phyloP scores from a whole-genome alignment of 2,113 vertebrate genomes.

The Etheostoma cragini region DNA sequence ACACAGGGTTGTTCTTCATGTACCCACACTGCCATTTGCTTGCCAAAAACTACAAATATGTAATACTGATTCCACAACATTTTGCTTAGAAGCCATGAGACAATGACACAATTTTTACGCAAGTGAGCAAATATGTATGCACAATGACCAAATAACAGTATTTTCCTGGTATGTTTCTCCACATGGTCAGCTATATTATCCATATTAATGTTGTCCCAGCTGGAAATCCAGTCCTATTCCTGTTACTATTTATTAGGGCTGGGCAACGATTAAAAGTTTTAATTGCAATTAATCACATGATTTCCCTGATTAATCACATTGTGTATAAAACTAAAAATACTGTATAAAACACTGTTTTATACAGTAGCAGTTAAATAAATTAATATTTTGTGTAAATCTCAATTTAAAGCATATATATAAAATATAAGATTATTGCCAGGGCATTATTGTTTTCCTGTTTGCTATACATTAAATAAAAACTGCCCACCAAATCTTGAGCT shows the following conservation, averaged over 20 bases:
- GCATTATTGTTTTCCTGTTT: too few species aligned
- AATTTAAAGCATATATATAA: too few species aligned
- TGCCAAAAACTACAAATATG: constrained; percentile 49
- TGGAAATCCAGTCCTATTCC: constrained; percentile 31
- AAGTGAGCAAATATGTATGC: constrained; percentile 40
- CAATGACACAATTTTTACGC: constrained; percentile 30
- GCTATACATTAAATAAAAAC: too few species aligned
- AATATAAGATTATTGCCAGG: too few species aligned
- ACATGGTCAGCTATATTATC: constrained; percentile 22
- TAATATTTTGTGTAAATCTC: too few species aligned
- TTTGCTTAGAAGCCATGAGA: constrained; percentile 35
- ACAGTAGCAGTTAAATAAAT: too few species aligned
- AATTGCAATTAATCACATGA: too few species aligned
- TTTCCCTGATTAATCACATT: too few species aligned
- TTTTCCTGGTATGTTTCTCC: constrained; percentile 23
- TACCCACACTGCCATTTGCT: constrained; percentile 42
- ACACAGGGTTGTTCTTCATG: constrained; percentile 51
- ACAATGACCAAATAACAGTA: constrained; percentile 25
- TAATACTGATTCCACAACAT: constrained; percentile 42
- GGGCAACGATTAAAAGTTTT: too few species aligned
- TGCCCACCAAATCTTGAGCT: too few species aligned
- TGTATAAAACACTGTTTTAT: too few species aligned
- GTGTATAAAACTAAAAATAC: too few species aligned
- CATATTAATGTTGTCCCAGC: constrained; percentile 40
- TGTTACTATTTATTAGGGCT: not conserved